Evolutionary conservation across 2,113 vertebrate species (phyloP), one percentile per base, ranked within the genome.

Genomic region (Podarcis muralis): DNA sequence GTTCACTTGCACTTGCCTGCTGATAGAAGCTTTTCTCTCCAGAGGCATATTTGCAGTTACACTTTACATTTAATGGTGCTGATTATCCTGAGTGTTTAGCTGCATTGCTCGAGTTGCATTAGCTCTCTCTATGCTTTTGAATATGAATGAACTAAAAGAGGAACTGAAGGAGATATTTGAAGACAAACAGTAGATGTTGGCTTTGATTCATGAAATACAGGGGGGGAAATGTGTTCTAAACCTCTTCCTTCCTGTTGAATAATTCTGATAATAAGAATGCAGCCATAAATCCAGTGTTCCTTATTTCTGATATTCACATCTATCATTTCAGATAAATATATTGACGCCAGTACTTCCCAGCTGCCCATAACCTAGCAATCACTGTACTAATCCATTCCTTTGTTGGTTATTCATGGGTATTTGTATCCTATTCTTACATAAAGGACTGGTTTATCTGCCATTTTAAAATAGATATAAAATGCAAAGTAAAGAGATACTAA

Each of bases 171-270:
- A 40, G 25, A 85, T 74, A 35, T 59, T 20, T 40, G 59, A 79
- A 86, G 69, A 13, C 18, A 23, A 48, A 68, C 5, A 27, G n/a
- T 53, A 71, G 23, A 25, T 75, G 11, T 68, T 78, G 20, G 37
- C 3, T 27, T 53, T 87, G 76, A 8, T 35, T 35, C 37, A 32
- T 20, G 30, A 68, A 68, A 25, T 8, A 22, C 30, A 7, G 32
- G 6, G 9, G 48, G 0, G 0, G 0, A 11, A 5, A 5, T 3
- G 57, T 9, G 12, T 59, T 59, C 15, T 25, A 27, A 13, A 85
- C 16, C 22, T 72, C 74, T 65, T 23, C 40, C 65, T 15, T 66
- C 35, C 6, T 79, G 27, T 53, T 23, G 11, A 86, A 48, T 86
- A 48, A 69, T 69, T 20, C 18, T 68, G 30, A 6, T 18, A 32